Base-by-base conservation (phyloP, 2,797 vertebrate genomes). In the Mormyrus proboscirostris region DNA sequence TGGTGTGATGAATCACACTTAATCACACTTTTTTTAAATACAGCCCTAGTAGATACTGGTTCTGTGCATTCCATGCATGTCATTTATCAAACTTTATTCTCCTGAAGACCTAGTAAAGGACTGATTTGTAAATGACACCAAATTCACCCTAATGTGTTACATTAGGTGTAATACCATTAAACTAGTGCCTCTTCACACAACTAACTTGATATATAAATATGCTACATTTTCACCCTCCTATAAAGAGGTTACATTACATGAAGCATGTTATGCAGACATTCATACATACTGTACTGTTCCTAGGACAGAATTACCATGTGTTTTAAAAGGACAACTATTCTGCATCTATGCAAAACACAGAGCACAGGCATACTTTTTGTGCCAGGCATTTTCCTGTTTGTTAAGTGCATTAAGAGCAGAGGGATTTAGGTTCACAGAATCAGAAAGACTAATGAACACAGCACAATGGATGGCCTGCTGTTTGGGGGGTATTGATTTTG, bases 401-500 rank as follows among this genome's bases (percentile, higher is more conserved):
- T 93, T 92, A 94, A 94, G 94, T 93, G 93, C 93, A 95, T 94
- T 94, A 92, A 94, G 92, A 92, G 90, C 91, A 93, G 94, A 94
- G 93, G 38, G 57, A 41, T 87, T 86, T 38, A 55, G 25, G 4
- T 59, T 44, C 33, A 53, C 57, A 57, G 85, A 57, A 96, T 93
- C 95, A 96, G 95, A 93, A 96, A 96, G 96, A 96, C 96, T 96
- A 96, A 97, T 96, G 96, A 96, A 96, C 95, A 95, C 96, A 93
- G n/a, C 94, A 95, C 94, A 92, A 94, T 95, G 94, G 95, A 96
- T 94, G 95, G 95, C 93, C 95, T 93, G 91, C 95, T 94, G 95
- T 95, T 95, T 92, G 95, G 96, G 95, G 94, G 94, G 92, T 94
- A 96, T 94, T 96, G 94, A 96, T 96, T 95, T 96, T 95, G 96